Conservation (phyloP, 2,888 invertebrate genomes). For the Archips xylosteana region DNA sequence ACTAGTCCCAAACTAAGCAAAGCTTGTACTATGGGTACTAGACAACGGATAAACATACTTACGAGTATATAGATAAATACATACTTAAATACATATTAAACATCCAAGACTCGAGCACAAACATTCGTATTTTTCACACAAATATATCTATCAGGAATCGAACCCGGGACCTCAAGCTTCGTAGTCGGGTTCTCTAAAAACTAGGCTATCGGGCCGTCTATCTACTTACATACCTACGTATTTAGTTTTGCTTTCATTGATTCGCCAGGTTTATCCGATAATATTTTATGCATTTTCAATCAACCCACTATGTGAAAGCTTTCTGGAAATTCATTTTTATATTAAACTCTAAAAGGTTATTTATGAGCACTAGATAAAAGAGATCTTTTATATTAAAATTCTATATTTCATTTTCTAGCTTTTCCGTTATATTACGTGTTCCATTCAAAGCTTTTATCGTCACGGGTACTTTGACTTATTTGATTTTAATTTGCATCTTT, state of each 20-base stretch:
- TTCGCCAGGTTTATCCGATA: slow-evolving; percentile 4
- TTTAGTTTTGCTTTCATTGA: background rate
- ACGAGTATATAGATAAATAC: no score
- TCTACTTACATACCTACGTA: background rate
- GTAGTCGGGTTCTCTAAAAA: no score
- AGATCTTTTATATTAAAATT: slow-evolving; percentile 5
- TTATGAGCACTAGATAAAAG: background rate
- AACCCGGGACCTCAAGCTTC: no score
- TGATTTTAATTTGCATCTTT: no score
- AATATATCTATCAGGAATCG: no score
- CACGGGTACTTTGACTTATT: background rate
- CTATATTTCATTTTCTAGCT: background rate
- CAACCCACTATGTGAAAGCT: slow-evolving; percentile 22
- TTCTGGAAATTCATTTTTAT: slow-evolving; percentile 18
- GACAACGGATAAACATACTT: no score
- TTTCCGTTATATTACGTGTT: slow-evolving; percentile 1
- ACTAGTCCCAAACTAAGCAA: no score
- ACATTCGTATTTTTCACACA: no score
- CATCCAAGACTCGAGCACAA: no score
- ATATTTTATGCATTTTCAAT: slow-evolving; percentile 20
- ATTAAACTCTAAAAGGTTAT: slow-evolving; percentile 17
- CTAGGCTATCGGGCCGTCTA: no score
- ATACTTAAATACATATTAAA: no score
- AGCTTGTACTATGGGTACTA: no score
- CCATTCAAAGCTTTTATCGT: background rate